phyloP scores from a whole-genome alignment of 2,113 vertebrate species.

The Sorex fumeus region DNA sequence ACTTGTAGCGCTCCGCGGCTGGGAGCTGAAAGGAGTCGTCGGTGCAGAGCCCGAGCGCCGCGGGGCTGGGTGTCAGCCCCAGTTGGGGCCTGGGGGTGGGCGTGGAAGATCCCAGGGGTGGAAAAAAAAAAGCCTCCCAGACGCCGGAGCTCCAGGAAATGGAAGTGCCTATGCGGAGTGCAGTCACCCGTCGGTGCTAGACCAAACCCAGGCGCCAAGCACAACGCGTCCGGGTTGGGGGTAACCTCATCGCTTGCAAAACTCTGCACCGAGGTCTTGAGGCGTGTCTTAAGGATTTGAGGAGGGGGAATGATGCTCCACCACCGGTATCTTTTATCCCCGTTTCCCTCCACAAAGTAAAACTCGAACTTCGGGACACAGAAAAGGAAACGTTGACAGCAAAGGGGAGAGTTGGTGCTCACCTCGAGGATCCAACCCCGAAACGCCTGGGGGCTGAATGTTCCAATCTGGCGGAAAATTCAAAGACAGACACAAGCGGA shows the following conservation, averaged over 20 bases:
- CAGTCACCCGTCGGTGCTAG: no score
- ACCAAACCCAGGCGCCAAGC: neutral
- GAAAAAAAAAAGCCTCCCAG: neutral
- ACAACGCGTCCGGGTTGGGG: neutral
- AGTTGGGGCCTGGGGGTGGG: neutral
- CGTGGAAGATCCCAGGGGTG: neutral
- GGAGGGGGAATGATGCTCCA: neutral
- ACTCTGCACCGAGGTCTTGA: neutral
- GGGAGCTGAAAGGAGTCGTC: neutral
- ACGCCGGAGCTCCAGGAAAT: neutral
- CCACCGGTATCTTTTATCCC: neutral
- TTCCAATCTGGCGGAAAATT: neutral
- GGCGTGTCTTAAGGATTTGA: neutral
- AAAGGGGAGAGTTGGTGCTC: no score
- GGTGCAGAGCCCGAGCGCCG: neutral
- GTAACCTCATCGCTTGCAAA: neutral
- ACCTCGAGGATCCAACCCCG: neutral
- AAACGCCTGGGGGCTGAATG: neutral
- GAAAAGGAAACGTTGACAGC: neutral
- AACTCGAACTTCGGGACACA: neutral
- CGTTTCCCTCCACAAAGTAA: neutral
- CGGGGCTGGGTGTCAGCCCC: neutral
- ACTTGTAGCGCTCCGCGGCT: neutral
- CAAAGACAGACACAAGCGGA: neutral
- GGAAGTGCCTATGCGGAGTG: neutral